Evolutionary conservation across 1,140 invertebrate genomes (phyloP).

Genomic region (Drosophila repletoides): DNA sequence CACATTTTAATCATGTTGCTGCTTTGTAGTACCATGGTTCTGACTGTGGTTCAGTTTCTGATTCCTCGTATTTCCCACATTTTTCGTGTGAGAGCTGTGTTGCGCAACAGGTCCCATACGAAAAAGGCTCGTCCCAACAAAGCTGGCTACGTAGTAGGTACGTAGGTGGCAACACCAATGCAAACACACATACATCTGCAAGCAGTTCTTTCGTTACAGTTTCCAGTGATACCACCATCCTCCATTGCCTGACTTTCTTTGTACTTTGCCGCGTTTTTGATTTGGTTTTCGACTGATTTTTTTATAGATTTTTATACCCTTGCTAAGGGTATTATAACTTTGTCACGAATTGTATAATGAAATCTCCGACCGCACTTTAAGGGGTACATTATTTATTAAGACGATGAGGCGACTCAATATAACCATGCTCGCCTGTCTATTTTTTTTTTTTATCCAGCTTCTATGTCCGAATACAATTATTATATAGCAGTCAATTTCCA

Average conservation of each 20-base stretch:
- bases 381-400: too few species aligned
- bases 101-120: constrained; percentile 12
- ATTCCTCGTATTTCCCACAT: constrained; percentile 13
- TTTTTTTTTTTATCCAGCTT: too few species aligned
- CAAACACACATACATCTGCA: constrained; percentile 6
- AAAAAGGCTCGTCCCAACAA: background rate
- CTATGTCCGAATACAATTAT: too few species aligned
- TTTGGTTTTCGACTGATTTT: constrained; percentile 60
- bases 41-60: background rate
- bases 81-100: constrained; percentile 29
- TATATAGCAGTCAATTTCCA: too few species aligned
- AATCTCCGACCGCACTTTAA: too few species aligned
- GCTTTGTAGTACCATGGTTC: background rate
- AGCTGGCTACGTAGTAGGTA: constrained; percentile 39
- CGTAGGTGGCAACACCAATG: constrained; percentile 56
- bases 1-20: constrained; percentile 60
- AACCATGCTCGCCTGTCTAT: too few species aligned
- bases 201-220: constrained; percentile 68
- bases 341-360: too few species aligned
- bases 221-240: constrained; percentile 48
- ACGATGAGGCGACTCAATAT: too few species aligned
- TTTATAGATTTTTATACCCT: constrained; percentile 42
- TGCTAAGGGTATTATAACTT: too few species aligned
- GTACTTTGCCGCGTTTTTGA: constrained; percentile 76
- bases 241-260: constrained; percentile 40